Percentiles rank a stretch among this genome's conserved stretches.
Evolutionary conservation across 2,113 vertebrate genomes (phyloP).

Genomic region (Calyptomena viridis): DNA sequence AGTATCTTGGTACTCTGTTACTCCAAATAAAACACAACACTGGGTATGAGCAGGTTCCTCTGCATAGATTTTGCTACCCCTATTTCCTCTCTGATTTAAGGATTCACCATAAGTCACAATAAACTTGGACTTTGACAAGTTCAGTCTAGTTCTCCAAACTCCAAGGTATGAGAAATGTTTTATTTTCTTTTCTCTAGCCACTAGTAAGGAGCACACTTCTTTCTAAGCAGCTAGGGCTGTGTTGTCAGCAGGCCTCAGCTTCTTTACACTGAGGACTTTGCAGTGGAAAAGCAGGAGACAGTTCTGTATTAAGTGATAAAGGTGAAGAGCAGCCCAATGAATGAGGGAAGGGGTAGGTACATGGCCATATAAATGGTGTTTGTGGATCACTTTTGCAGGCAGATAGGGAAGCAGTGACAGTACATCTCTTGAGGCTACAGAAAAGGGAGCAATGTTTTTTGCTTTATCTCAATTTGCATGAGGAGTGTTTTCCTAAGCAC

Average conservation of each 20-base stretch:
- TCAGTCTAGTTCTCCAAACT: neutral
- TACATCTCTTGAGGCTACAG: neutral
- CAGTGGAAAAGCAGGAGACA: neutral
- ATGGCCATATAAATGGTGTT: neutral
- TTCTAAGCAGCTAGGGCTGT: neutral
- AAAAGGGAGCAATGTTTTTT: neutral
- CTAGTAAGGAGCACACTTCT: rapidly evolving
- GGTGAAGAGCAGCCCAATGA: neutral
- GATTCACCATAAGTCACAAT: neutral
- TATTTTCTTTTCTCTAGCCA: neutral
- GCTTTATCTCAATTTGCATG: neutral
- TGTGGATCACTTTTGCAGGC: neutral
- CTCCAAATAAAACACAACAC: neutral
- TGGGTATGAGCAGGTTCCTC: neutral
- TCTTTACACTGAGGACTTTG: neutral
- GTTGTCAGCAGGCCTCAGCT: neutral
- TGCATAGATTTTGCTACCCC: neutral
- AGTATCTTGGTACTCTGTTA: neutral
- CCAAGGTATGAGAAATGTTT: neutral
- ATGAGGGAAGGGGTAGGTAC: neutral
- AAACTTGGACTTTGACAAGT: neutral
- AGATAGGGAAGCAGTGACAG: neutral
- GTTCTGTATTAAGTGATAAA: neutral
- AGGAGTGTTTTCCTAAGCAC: neutral
- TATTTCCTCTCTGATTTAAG: neutral